Conservation (phyloP, 2,113 vertebrate species). For the Brienomyrus longianalis region DNA sequence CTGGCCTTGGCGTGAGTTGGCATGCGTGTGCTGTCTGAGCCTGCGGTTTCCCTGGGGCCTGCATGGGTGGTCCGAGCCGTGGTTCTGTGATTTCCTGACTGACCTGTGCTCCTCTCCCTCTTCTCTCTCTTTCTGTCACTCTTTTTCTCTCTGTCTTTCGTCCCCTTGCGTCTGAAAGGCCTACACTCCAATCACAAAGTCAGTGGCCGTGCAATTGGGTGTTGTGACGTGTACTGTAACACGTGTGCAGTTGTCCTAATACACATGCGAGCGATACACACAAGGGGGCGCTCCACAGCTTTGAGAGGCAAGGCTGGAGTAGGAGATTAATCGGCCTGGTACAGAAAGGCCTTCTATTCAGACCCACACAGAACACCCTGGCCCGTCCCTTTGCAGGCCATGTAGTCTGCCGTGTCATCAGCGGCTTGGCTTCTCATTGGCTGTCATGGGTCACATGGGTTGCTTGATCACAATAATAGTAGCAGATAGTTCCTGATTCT, state of each 20-base stretch:
- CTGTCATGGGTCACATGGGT: background rate
- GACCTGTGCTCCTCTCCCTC: background rate
- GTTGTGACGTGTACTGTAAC: background rate
- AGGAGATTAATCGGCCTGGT: background rate
- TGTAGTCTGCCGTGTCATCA: background rate
- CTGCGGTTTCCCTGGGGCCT: background rate
- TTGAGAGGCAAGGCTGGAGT: background rate
- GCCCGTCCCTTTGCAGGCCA: background rate
- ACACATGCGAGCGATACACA: background rate
- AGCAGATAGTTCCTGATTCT: background rate
- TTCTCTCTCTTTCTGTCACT: background rate
- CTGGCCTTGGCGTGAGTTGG: background rate
- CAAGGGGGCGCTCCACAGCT: background rate
- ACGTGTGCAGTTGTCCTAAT: background rate
- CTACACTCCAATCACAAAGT: background rate
- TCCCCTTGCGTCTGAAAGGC: background rate
- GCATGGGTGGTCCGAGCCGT: background rate
- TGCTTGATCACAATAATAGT: background rate
- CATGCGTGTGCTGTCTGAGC: conserved; percentile 7
- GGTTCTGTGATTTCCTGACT: background rate
- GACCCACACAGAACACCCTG: background rate
- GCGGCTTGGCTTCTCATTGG: background rate
- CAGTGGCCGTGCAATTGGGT: background rate
- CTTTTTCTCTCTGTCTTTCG: background rate
- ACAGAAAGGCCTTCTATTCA: background rate